Evolutionary conservation across 2,113 vertebrate genomes (phyloP).

Genomic region (Hippopotamus amphibius): DNA sequence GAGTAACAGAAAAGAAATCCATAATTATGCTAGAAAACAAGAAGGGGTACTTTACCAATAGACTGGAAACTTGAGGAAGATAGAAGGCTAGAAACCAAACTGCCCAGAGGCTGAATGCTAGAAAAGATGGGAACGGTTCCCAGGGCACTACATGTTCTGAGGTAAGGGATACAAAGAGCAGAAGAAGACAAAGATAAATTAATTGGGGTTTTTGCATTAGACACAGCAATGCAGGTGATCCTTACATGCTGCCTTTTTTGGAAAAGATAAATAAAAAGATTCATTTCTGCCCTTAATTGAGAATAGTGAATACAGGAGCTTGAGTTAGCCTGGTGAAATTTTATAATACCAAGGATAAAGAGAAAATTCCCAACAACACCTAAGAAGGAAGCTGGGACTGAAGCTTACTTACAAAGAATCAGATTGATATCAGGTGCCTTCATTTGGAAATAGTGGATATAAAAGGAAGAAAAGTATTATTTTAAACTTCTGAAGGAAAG

Average conservation of each 20-base stretch:
- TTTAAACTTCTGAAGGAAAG: neutral
- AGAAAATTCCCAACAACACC: neutral
- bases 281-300: constrained; percentile 43
- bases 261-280: neutral
- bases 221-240: neutral
- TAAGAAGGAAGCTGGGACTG: neutral
- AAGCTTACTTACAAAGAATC: neutral
- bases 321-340: neutral
- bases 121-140: neutral
- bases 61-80: constrained; percentile 6
- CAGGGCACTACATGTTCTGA: neutral
- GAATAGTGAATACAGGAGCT: neutral
- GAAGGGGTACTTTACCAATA: neutral
- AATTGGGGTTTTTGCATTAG: neutral
- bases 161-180: neutral
- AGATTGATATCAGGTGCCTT: neutral
- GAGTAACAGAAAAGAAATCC: constrained; percentile 43
- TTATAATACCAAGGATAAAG: constrained; percentile 18
- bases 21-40: neutral
- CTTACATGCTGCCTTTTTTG: neutral
- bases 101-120: neutral
- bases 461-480: neutral
- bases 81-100: neutral
- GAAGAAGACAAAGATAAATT: neutral
- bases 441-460: neutral